phyloP scores from a whole-genome alignment of 2,888 invertebrate species.

The Luperina nickerlii region DNA sequence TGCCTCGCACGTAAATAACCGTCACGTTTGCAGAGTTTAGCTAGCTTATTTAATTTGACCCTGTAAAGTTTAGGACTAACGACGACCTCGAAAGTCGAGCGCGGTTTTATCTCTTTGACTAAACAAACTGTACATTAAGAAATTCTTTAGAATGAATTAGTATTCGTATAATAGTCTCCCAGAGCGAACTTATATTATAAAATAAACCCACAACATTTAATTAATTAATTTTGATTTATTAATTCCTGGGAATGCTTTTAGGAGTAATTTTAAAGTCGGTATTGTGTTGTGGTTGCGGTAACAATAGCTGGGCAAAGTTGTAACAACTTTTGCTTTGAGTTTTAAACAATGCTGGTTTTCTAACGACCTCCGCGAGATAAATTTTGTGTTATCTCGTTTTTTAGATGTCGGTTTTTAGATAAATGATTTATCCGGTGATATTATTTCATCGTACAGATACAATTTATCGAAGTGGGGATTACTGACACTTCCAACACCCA shows the following conservation, averaged over 20 bases:
- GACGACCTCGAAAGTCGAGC: background rate
- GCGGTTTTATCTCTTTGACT: background rate
- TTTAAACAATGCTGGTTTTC: conserved; percentile 53
- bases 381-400: conserved; percentile 16
- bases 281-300: conserved; percentile 49
- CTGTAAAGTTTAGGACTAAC: too few species aligned
- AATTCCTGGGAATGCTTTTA: conserved; percentile 56
- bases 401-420: background rate
- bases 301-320: conserved; percentile 54
- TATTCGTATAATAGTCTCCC: conserved; percentile 1
- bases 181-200: conserved; percentile 29
- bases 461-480: background rate
- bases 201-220: conserved; percentile 49
- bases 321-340: conserved; percentile 54
- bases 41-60: too few species aligned
- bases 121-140: background rate
- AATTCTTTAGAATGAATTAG: conserved; percentile 23
- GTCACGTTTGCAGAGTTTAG: too few species aligned
- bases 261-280: conserved; percentile 53
- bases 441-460: background rate
- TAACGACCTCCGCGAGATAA: conserved; percentile 10
- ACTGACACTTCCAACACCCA: background rate
- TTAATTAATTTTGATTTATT: conserved; percentile 65
- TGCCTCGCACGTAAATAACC: too few species aligned
- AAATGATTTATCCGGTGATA: background rate